phyloP scores from a whole-genome alignment of 2,797 vertebrate genomes.

The Phoxinus dragarum region DNA sequence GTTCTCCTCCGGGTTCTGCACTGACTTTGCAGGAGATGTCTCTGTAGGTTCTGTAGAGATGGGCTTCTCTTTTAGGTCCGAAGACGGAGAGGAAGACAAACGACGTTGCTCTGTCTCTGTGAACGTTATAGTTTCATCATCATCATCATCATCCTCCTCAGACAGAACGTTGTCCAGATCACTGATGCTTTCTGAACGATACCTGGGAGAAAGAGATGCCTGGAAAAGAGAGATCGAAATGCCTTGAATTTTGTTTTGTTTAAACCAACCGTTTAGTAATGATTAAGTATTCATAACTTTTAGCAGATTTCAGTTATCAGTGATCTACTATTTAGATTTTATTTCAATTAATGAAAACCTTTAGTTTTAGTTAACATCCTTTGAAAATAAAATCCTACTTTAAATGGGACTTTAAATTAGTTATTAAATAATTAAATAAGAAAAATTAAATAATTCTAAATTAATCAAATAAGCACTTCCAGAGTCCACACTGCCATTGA shows the following conservation, averaged over 20 bases:
- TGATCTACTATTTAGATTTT: background rate
- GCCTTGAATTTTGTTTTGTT: too few species aligned
- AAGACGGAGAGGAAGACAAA: slow-evolving; percentile 56
- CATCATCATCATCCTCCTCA: slow-evolving; percentile 70
- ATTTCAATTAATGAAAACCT: background rate
- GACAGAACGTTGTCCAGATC: slow-evolving; percentile 77
- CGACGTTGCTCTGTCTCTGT: slow-evolving; percentile 55
- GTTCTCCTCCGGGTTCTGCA: slow-evolving; percentile 43
- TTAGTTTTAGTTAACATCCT: background rate
- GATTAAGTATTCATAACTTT: background rate
- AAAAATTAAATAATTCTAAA: background rate
- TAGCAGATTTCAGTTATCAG: background rate
- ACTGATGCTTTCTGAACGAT: slow-evolving; percentile 75
- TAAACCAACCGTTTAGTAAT: background rate
- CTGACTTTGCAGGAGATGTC: background rate
- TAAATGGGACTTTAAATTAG: background rate
- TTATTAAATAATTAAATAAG: too few species aligned
- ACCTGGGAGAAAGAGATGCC: slow-evolving; percentile 69
- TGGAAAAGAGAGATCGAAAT: background rate
- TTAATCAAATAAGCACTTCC: background rate
- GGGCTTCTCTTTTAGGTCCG: slow-evolving; percentile 39
- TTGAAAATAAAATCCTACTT: background rate
- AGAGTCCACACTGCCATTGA: background rate
- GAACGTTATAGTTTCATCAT: slow-evolving; percentile 48
- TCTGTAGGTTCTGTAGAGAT: slow-evolving; percentile 6